Conservation (phyloP, 2,797 vertebrate genomes). For the Smutsia temminckii region DNA sequence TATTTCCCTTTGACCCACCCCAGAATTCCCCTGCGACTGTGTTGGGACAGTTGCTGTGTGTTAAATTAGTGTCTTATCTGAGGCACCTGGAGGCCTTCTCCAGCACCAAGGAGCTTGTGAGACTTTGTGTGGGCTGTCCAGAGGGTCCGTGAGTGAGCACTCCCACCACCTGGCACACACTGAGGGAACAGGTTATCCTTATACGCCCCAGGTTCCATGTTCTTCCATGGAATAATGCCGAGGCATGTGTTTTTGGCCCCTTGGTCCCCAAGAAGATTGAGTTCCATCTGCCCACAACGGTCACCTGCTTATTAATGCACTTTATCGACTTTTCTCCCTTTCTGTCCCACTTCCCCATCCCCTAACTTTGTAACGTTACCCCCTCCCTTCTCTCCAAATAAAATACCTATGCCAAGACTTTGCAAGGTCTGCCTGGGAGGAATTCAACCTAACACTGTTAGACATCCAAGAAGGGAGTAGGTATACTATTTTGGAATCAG, state of each 20-base stretch:
- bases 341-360: neutral
- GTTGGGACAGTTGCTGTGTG: neutral
- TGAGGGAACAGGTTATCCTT: neutral
- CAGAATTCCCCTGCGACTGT: neutral
- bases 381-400: neutral
- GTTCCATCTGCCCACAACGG: neutral
- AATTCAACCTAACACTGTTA: neutral
- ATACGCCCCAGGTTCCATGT: neutral
- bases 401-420: neutral
- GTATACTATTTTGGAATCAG: neutral
- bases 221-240: neutral
- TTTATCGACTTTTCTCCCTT: neutral
- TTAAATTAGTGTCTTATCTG: neutral
- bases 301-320: neutral
- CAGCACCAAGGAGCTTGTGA: neutral
- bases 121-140: neutral
- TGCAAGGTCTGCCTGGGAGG: neutral
- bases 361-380: neutral
- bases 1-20: accelerated
- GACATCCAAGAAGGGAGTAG: neutral
- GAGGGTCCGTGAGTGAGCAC: neutral
- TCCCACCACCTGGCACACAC: neutral
- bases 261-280: neutral
- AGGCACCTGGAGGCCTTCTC: neutral
- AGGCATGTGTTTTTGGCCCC: neutral